A percentile compares a stretch with the other conserved stretches of the same genome.
phyloP scores from a whole-genome alignment of 2,797 vertebrate genomes.

The Acomys russatus region DNA sequence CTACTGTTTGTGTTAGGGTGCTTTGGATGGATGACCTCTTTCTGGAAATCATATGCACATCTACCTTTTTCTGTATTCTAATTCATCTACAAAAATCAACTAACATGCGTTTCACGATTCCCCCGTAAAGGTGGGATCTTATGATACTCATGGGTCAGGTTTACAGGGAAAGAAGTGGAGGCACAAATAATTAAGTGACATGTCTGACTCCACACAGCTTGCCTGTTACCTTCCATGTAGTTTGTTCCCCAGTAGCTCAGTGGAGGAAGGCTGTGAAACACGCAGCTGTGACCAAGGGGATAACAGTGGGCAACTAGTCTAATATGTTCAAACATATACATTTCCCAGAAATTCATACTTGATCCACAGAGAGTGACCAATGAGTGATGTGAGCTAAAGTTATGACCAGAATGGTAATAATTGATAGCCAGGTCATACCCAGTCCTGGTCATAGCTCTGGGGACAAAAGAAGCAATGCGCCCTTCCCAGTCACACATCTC shows the following conservation, averaged over 20 bases:
- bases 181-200: not conserved
- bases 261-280: not conserved
- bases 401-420: not conserved
- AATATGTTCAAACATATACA: not conserved
- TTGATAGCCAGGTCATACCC: not conserved
- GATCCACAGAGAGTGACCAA: not conserved
- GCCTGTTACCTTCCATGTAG: not conserved
- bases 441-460: not conserved
- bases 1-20: not conserved
- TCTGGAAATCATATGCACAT: not conserved
- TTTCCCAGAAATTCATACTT: not conserved
- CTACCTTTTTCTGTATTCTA: not conserved
- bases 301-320: too few species aligned
- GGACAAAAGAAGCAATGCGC: not conserved
- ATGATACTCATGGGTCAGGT: not conserved
- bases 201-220: not conserved
- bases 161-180: not conserved
- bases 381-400: not conserved
- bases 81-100: slow-evolving; percentile 1
- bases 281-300: not conserved
- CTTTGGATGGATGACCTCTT: slow-evolving; percentile 7
- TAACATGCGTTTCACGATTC: not conserved
- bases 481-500: not conserved
- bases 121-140: not conserved
- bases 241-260: not conserved